phyloP scores from a whole-genome alignment of 2,113 vertebrate species.

The Todiramphus saurophagus region DNA sequence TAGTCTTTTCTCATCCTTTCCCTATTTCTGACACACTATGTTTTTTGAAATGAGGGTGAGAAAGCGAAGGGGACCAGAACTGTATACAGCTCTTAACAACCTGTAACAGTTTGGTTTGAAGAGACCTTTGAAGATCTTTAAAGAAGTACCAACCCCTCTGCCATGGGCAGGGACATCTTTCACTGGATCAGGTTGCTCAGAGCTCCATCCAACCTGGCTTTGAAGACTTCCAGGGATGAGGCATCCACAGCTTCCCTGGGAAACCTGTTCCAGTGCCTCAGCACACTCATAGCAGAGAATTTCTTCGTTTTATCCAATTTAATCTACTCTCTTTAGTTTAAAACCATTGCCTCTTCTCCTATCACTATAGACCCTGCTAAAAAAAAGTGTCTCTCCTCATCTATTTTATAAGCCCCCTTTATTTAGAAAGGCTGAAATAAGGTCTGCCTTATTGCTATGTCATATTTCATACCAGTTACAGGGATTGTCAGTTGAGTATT shows the following conservation, averaged over 20 bases:
- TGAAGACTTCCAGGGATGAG: background rate
- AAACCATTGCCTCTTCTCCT: background rate
- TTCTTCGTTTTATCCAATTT: background rate
- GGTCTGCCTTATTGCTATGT: background rate
- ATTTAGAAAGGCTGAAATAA: background rate
- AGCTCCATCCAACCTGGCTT: background rate
- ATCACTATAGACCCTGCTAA: background rate
- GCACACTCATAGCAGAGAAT: background rate
- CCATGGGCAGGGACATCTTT: background rate
- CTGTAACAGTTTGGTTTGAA: background rate
- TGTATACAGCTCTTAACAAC: background rate
- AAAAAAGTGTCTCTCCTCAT: background rate
- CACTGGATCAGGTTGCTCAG: background rate
- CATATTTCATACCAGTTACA: background rate
- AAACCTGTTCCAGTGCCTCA: background rate
- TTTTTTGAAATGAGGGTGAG: background rate
- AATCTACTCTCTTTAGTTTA: background rate
- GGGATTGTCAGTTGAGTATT: background rate
- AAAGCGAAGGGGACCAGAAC: background rate
- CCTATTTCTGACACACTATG: background rate
- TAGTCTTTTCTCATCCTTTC: background rate
- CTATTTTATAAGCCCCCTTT: background rate
- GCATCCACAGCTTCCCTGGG: background rate
- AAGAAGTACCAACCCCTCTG: background rate
- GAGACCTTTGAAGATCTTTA: background rate